Conservation (phyloP, 1,140 invertebrate genomes). For the Platorchestia sp. region DNA sequence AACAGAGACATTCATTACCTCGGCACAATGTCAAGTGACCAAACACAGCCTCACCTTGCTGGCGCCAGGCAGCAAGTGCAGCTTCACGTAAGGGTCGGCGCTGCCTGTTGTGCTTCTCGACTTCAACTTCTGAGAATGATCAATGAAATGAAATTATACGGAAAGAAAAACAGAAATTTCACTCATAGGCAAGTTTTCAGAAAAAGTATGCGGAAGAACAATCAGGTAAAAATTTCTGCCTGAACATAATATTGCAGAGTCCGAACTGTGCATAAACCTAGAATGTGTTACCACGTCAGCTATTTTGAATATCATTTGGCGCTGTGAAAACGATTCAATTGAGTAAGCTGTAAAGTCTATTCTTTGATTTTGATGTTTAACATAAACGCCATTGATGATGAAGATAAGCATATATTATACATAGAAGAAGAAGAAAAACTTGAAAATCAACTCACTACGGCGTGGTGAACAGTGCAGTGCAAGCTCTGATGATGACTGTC, state of each 20-base stretch:
- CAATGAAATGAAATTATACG: not conserved
- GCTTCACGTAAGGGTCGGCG: constrained; percentile 76
- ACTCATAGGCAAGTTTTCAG: too few relatives aligned
- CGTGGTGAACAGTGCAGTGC: constrained; percentile 80
- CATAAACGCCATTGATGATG: not conserved
- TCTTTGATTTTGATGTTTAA: not conserved
- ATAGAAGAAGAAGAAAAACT: not conserved
- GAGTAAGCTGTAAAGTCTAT: too few relatives aligned
- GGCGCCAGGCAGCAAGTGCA: constrained; percentile 75
- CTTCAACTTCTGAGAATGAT: constrained; percentile 59
- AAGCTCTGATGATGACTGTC: constrained; percentile 81
- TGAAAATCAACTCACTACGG: constrained; percentile 53
- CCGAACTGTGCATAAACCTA: too few relatives aligned
- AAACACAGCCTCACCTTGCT: constrained; percentile 71
- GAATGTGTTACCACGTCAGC: too few relatives aligned
- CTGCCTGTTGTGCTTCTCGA: constrained; percentile 71
- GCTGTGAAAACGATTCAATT: too few relatives aligned
- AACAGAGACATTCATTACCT: too few relatives aligned
- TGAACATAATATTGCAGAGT: too few relatives aligned
- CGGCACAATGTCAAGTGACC: not conserved
- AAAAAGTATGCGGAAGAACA: too few relatives aligned
- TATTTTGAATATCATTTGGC: too few relatives aligned
- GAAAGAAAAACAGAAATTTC: too few relatives aligned
- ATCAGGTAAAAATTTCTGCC: too few relatives aligned
- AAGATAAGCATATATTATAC: too few relatives aligned